Evolutionary conservation across 1,140 invertebrate genomes (phyloP).

Genomic region (Metopolophium dirhodum): DNA sequence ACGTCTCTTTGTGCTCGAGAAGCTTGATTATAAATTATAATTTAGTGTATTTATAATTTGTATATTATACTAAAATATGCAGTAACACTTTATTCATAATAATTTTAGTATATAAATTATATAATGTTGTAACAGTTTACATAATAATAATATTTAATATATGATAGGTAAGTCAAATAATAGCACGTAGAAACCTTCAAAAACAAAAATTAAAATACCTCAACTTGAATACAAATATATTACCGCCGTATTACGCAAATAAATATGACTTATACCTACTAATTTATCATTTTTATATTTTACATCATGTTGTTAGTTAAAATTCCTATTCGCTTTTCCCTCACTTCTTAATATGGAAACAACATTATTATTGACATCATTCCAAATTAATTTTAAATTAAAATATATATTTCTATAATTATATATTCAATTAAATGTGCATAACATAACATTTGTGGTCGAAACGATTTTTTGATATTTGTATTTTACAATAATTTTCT

Average conservation of each 20-base stretch:
- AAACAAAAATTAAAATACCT: slow-evolving; percentile 4
- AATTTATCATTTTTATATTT: background rate
- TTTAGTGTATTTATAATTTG: background rate
- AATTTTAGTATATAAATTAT: slow-evolving; percentile 7
- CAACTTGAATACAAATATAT: background rate
- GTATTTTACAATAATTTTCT: background rate
- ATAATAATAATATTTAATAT: background rate
- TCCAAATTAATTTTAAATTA: slow-evolving; percentile 1
- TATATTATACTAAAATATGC: slow-evolving; percentile 4
- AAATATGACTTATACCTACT: background rate
- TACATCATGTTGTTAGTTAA: background rate
- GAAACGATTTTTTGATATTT: background rate
- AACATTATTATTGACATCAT: background rate
- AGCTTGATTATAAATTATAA: slow-evolving; percentile 13
- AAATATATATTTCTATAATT: background rate
- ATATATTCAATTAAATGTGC: too few species aligned
- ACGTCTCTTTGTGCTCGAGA: background rate
- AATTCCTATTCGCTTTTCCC: background rate
- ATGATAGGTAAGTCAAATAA: background rate
- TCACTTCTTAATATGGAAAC: background rate
- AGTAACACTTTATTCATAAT: background rate
- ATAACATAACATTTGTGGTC: background rate
- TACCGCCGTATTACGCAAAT: background rate
- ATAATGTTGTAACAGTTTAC: background rate
- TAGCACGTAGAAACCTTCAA: background rate